Evolutionary conservation across 2,888 invertebrate genomes (phyloP).

Genomic region (Drosophila affinis): DNA sequence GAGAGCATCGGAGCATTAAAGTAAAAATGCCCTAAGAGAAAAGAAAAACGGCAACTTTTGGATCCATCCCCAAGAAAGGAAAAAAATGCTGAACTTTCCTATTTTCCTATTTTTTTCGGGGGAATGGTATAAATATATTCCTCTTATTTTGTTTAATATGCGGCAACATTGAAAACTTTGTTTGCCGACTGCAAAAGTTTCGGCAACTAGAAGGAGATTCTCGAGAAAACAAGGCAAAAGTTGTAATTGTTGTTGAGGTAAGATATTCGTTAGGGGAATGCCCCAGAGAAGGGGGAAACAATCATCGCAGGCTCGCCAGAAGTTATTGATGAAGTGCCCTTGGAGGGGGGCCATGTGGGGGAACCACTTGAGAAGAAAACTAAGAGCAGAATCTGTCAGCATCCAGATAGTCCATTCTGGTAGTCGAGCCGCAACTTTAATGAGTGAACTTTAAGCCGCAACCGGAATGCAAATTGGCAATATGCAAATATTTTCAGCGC

Average conservation of each 20-base stretch:
- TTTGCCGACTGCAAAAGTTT: constrained; percentile 59
- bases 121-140: constrained; percentile 18
- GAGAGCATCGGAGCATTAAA: constrained; percentile 54
- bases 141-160: constrained; percentile 68
- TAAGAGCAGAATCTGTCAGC: neutral
- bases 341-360: neutral
- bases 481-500: constrained; percentile 53
- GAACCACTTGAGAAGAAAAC: neutral
- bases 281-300: constrained; percentile 38
- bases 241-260: constrained; percentile 77
- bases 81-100: constrained; percentile 44
- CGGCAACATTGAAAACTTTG: constrained; percentile 71
- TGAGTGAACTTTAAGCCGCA: constrained; percentile 33
- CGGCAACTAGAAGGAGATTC: constrained; percentile 45
- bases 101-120: neutral
- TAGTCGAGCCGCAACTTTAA: constrained; percentile 2
- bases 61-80: constrained; percentile 19
- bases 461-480: constrained; percentile 45
- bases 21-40: constrained; percentile 48
- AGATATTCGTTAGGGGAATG: constrained; percentile 65
- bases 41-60: constrained; percentile 51
- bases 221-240: constrained; percentile 49
- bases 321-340: constrained; percentile 45
- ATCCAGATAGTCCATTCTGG: neutral
- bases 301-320: constrained; percentile 29